Percentiles rank a stretch among this genome's conserved stretches.
Conservation (phyloP, 2,888 invertebrate genomes). For the Atrina japonica region DNA sequence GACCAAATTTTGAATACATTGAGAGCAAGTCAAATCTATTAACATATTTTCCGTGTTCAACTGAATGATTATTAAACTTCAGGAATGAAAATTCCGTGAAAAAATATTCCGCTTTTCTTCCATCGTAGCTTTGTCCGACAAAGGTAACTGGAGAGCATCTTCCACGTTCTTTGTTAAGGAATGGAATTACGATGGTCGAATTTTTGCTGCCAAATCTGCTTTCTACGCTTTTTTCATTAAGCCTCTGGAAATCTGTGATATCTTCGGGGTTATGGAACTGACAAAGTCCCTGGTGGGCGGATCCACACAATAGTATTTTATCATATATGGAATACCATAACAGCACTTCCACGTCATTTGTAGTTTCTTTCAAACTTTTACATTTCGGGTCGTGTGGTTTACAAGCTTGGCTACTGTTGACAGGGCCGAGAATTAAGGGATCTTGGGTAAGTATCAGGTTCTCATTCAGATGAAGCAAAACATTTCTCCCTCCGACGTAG, state of each 20-base stretch:
- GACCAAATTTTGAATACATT: not conserved
- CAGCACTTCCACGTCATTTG: slow-evolving; percentile 42
- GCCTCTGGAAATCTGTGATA: not conserved
- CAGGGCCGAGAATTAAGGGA: slow-evolving; percentile 22
- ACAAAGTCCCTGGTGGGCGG: slow-evolving; percentile 44
- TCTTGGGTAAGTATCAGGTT: slow-evolving; percentile 1
- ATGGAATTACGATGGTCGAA: not conserved
- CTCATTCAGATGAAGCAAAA: slow-evolving; percentile 24
- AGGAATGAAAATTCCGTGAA: slow-evolving; percentile 1
- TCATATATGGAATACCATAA: slow-evolving; percentile 38
- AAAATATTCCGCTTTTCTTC: not conserved
- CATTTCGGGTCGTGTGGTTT: slow-evolving; percentile 4
- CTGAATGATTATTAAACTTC: not conserved
- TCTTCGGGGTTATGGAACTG: slow-evolving; percentile 5
- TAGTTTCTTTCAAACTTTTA: not conserved
- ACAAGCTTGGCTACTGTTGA: slow-evolving; percentile 24
- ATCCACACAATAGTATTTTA: slow-evolving; percentile 49
- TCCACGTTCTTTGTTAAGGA: not conserved
- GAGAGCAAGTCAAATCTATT: not conserved
- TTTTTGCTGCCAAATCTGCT: not conserved
- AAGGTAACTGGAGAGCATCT: not conserved
- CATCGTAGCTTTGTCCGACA: slow-evolving; percentile 10
- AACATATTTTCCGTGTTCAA: not conserved
- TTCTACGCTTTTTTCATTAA: not conserved
- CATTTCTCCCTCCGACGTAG: slow-evolving; percentile 34